A percentile compares a stretch with the other conserved stretches of the same genome.
Conservation (phyloP, 2,113 vertebrate genomes). For the Muntiacus reevesi region DNA sequence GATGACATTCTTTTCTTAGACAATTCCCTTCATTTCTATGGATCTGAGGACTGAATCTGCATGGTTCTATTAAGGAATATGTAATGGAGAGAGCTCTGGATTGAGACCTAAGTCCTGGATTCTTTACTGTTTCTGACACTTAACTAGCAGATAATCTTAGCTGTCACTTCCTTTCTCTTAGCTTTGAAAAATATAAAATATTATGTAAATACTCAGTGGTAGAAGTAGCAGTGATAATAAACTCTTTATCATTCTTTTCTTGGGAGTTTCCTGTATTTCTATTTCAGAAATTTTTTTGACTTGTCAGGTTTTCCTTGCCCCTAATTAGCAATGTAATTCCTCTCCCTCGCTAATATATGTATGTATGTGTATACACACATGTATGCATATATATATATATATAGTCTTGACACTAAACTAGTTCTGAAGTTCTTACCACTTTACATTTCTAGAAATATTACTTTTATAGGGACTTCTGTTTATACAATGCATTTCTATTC, state of each 20-base stretch:
- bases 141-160: neutral
- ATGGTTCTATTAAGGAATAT: neutral
- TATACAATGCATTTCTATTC: neutral
- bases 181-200: neutral
- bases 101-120: neutral
- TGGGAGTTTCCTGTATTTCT: neutral
- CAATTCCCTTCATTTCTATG: neutral
- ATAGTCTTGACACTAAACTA: neutral
- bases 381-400: neutral
- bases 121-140: conserved; percentile 11
- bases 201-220: neutral
- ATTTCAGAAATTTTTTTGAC: neutral
- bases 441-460: neutral
- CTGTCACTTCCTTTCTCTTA: neutral
- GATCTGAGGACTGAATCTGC: neutral
- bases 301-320: neutral
- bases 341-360: neutral
- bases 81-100: neutral
- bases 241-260: neutral
- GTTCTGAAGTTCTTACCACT: neutral
- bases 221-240: neutral
- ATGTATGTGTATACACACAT: neutral
- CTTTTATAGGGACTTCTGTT: neutral
- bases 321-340: neutral
- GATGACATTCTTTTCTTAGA: neutral